Percentiles rank a stretch among this genome's conserved stretches.
phyloP scores from a whole-genome alignment of 2,113 vertebrate species.

The Paramisgurnus dabryanus region DNA sequence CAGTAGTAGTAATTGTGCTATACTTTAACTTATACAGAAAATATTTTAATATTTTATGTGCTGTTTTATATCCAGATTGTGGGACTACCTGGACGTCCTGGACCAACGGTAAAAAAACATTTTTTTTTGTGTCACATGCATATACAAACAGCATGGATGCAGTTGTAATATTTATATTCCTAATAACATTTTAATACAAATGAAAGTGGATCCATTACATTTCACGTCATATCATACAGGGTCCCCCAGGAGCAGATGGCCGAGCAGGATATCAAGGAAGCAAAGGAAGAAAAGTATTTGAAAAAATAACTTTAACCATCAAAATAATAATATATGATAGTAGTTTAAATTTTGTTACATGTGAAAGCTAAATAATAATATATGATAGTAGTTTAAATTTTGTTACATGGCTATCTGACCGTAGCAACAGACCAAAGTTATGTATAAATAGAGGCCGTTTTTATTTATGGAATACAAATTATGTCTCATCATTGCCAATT shows the following conservation, averaged over 20 bases:
- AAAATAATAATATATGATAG: not conserved
- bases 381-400: too few relatives aligned
- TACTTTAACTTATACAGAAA: not conserved
- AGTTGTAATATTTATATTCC: not conserved
- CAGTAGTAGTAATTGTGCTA: not conserved
- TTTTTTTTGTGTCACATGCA: not conserved
- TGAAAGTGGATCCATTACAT: not conserved
- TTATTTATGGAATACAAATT: not conserved
- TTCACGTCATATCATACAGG: slow-evolving; percentile 69
- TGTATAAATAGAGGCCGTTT: not conserved
- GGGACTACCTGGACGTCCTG: slow-evolving; percentile 49
- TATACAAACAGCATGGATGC: not conserved
- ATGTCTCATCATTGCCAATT: not conserved
- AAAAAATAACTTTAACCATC: not conserved
- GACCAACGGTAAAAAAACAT: slow-evolving; percentile 40
- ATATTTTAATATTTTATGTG: not conserved
- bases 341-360: too few relatives aligned
- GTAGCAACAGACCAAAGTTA: not conserved
- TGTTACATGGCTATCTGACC: not conserved
- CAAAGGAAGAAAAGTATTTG: slow-evolving; percentile 87
- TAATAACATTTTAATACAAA: not conserved
- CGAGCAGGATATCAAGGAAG: slow-evolving; percentile 84
- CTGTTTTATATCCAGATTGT: slow-evolving; percentile 43
- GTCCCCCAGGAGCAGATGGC: slow-evolving; percentile 89
- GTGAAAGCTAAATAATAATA: too few relatives aligned